Evolutionary conservation across 2,888 invertebrate species (phyloP), one percentile per base, ranked within the genome.

Genomic region (Habroteleia sp.): DNA sequence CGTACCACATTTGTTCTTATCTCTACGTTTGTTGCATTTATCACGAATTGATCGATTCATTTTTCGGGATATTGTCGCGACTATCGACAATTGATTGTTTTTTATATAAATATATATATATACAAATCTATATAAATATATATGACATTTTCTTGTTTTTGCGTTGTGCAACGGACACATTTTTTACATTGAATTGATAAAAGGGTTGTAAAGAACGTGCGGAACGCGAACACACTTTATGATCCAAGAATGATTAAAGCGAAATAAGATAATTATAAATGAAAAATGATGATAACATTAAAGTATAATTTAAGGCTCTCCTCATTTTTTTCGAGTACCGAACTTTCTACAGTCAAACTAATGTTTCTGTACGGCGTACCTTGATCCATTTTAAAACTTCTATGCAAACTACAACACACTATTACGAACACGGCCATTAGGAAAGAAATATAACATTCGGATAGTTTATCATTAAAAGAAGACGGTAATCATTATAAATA

Each of bases 401-500:
- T 83, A 85, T 83, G 83, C 82, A 84, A 79, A 85, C 80, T 71
- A 62, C 54, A 83, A 83, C 79, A 82, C 81, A 82, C 81, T 81
- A 79, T 82, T 83, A 84, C 77, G 80, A 83, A 84, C 81, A 85
- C 81, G 85, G 86, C 84, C 85, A 85, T 81, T 87, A 85, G 84
- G 77, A 83, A 81, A 82, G 79, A 83, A 78, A 77, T 68, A 65
- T 76, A 85, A 82, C 84, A 85, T 86, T 86, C 81, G 83, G 80
- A 86, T 86, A 87, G 84, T 86, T 85, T 84, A 84, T 85, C 84
- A 85, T 82, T 82, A 84, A 83, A 80, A 77, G 78, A 80, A 80
- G 83, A 83, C 82, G 84, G 84, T 86, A 86, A 86, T 84, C 84
- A 87, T 86, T 83, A 86, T 84, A 84, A 81, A 83, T 85, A 84